phyloP scores from a whole-genome alignment of 2,797 vertebrate species.

The Atherinosoma microstoma region DNA sequence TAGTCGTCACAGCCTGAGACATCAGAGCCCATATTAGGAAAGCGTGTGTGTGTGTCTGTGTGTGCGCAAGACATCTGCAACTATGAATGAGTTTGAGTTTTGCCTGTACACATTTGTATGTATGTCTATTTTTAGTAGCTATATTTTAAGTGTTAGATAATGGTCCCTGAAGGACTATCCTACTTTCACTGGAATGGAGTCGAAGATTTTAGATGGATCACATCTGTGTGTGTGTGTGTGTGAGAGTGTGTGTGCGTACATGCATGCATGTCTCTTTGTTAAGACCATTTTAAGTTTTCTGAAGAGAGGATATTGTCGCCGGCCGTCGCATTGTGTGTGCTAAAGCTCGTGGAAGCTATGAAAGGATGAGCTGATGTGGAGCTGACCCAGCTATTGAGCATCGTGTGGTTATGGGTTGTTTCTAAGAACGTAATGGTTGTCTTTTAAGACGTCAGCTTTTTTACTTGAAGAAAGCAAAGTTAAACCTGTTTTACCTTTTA shows the following conservation, averaged over 20 bases:
- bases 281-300: neutral
- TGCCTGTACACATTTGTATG: neutral
- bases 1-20: neutral
- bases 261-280: neutral
- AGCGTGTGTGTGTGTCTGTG: slow-evolving; percentile 1
- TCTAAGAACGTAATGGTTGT: neutral
- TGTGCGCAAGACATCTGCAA: neutral
- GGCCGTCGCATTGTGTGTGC: neutral
- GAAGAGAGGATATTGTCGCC: neutral
- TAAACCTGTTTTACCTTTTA: no score
- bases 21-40: slow-evolving; percentile 21
- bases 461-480: neutral
- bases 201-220: slow-evolving; percentile 33
- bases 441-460: neutral
- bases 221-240: slow-evolving; percentile 15
- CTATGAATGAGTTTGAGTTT: slow-evolving; percentile 24
- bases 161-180: slow-evolving; percentile 56
- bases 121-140: slow-evolving; percentile 47
- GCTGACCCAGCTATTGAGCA: neutral
- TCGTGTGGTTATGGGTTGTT: no score
- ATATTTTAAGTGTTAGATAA: slow-evolving; percentile 57
- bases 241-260: neutral
- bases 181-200: slow-evolving; percentile 44
- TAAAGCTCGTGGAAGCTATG: neutral
- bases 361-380: no score